These are phyloP conservation scores for Drosophila nr. fundita DNA, from an alignment of 2,888 invertebrate species.

Conservation along the genomic window DNA sequence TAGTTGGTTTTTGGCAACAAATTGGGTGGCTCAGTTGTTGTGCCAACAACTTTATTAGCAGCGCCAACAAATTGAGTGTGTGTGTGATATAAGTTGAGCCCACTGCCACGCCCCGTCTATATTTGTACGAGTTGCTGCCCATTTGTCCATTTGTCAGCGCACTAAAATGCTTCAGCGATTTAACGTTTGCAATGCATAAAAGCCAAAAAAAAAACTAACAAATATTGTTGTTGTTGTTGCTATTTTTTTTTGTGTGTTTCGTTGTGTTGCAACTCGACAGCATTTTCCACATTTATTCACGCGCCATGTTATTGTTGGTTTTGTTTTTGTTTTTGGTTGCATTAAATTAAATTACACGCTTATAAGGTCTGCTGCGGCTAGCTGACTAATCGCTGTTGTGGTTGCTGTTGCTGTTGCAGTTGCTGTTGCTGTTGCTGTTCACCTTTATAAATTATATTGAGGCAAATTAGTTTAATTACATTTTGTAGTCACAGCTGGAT, in stretches of 20 bases:
- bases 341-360: constrained; percentile 69
- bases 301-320: constrained; percentile 36
- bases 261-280: constrained; percentile 49
- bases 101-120: constrained; percentile 41
- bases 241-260: constrained; percentile 15
- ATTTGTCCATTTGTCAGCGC: constrained; percentile 29
- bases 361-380: constrained; percentile 47
- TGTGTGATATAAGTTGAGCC: constrained; percentile 44
- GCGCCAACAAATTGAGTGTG: constrained; percentile 57
- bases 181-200: constrained; percentile 46
- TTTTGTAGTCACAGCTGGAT: constrained; percentile 23
- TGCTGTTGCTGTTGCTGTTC: constrained; percentile 28
- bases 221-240: constrained; percentile 16
- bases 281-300: constrained; percentile 65
- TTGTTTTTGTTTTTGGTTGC: constrained; percentile 35
- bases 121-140: constrained; percentile 16
- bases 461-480: constrained; percentile 72
- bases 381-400: constrained; percentile 45
- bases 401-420: constrained; percentile 14
- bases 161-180: constrained; percentile 50
- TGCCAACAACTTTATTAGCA: constrained; percentile 75
- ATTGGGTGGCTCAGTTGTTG: constrained; percentile 40
- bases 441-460: constrained; percentile 57
- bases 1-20: constrained; percentile 57
- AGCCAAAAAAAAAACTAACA: constrained; percentile 36